Conservation (phyloP, 2,888 invertebrate genomes). For the Cephus pulcher region DNA sequence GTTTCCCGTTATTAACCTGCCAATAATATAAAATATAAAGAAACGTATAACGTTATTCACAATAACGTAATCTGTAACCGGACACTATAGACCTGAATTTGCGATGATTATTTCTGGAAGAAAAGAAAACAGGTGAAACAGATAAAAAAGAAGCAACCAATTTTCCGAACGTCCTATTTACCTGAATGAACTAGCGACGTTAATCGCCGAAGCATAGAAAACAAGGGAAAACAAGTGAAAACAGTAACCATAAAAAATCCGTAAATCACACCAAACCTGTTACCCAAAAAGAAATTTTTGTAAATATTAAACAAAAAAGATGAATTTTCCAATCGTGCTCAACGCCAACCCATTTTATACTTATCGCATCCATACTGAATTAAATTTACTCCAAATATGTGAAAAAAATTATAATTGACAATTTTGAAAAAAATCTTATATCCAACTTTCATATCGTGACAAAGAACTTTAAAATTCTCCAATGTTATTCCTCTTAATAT, state of each 20-base stretch:
- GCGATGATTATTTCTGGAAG: background rate
- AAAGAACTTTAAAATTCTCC: constrained; percentile 41
- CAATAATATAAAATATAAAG: background rate
- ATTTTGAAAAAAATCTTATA: background rate
- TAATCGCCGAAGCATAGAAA: background rate
- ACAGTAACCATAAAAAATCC: background rate
- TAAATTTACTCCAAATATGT: background rate
- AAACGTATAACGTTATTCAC: background rate
- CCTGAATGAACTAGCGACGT: constrained; percentile 33
- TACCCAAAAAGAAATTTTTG: too few species aligned
- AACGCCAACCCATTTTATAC: background rate
- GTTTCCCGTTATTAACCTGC: constrained; percentile 31
- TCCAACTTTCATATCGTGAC: background rate
- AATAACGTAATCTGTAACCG: background rate
- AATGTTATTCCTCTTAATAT: constrained; percentile 50
- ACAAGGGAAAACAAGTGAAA: background rate
- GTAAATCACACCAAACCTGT: too few species aligned
- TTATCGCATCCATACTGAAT: background rate
- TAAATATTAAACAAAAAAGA: background rate
- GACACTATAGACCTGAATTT: background rate
- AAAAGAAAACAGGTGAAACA: background rate
- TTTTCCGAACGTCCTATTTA: constrained; percentile 43
- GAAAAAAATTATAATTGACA: background rate
- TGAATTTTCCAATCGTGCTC: background rate
- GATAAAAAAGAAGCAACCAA: constrained; percentile 16